Conservation (phyloP, 1,140 invertebrate genomes). For the Diploscapter pachys region DNA sequence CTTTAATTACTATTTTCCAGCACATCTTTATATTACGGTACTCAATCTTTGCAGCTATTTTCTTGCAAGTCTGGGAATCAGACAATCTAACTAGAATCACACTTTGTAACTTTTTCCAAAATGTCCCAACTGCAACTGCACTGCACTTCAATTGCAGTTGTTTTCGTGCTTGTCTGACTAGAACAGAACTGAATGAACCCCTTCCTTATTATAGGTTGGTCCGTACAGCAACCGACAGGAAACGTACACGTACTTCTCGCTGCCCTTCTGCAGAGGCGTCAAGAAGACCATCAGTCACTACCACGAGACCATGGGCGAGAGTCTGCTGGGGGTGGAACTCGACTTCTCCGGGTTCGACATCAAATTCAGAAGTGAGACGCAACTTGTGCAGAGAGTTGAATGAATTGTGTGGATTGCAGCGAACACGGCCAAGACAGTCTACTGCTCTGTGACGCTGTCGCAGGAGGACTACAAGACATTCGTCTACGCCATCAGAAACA, state of each 20-base stretch:
- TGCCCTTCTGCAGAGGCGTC: conserved; percentile 91
- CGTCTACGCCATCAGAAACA: conserved; percentile 94
- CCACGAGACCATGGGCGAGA: conserved; percentile 97
- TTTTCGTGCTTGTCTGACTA: too few species aligned
- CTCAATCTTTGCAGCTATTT: neutral
- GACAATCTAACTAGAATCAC: too few species aligned
- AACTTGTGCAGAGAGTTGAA: neutral
- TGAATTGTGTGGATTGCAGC: conserved; percentile 34
- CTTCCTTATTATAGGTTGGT: conserved; percentile 62
- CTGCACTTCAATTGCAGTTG: conserved; percentile 10
- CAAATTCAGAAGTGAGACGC: conserved; percentile 75
- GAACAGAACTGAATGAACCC: too few species aligned
- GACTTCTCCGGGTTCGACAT: conserved; percentile 95
- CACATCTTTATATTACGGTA: neutral
- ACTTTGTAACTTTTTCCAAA: conserved; percentile 15
- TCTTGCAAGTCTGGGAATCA: too few species aligned
- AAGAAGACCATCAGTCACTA: conserved; percentile 91
- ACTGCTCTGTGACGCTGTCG: conserved; percentile 63
- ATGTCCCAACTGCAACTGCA: neutral
- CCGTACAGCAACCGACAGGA: conserved; percentile 98
- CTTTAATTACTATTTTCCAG: neutral
- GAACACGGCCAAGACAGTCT: conserved; percentile 37
- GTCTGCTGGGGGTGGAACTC: conserved; percentile 91
- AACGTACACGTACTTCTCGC: conserved; percentile 94
- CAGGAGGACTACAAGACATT: conserved; percentile 86